phyloP scores from a whole-genome alignment of 2,888 invertebrate species.

The Drosophila nigricruria region DNA sequence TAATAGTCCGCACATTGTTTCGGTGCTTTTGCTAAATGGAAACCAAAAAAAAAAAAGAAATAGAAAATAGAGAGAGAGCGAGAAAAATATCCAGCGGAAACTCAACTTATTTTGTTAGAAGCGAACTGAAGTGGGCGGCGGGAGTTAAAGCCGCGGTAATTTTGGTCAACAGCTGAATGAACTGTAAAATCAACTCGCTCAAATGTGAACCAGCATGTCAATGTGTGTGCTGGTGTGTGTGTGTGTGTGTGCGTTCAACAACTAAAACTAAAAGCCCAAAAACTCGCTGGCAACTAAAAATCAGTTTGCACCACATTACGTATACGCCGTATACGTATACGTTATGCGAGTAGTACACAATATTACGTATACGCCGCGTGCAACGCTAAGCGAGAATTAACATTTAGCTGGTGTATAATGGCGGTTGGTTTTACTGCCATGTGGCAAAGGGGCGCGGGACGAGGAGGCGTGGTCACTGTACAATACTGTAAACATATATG shows the following conservation, averaged over 20 bases:
- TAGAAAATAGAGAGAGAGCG: slow-evolving; percentile 14
- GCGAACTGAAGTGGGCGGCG: slow-evolving; percentile 12
- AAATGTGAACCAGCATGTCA: slow-evolving; percentile 59
- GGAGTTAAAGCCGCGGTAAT: slow-evolving; percentile 73
- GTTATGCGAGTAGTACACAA: slow-evolving; percentile 8
- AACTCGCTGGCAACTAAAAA: slow-evolving; percentile 66
- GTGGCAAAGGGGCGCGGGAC: background rate
- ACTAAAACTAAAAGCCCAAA: slow-evolving; percentile 37
- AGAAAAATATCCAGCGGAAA: slow-evolving; percentile 25
- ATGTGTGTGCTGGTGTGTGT: slow-evolving; percentile 13
- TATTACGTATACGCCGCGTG: slow-evolving; percentile 70
- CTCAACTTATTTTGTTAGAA: slow-evolving; percentile 61
- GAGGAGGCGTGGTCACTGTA: slow-evolving; percentile 14
- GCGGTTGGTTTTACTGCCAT: slow-evolving; percentile 41
- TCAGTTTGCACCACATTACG: slow-evolving; percentile 74
- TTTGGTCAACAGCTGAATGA: slow-evolving; percentile 81
- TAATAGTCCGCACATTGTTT: slow-evolving; percentile 79
- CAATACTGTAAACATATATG: slow-evolving; percentile 8
- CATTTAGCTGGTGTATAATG: slow-evolving; percentile 69
- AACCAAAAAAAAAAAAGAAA: slow-evolving; percentile 32
- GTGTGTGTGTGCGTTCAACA: slow-evolving; percentile 11
- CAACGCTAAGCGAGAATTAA: slow-evolving; percentile 71
- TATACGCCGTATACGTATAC: slow-evolving; percentile 47
- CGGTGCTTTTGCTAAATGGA: slow-evolving; percentile 53
- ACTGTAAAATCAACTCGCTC: slow-evolving; percentile 75